Conservation (phyloP, 2,113 vertebrate species). For the Nansenia antarctica region DNA sequence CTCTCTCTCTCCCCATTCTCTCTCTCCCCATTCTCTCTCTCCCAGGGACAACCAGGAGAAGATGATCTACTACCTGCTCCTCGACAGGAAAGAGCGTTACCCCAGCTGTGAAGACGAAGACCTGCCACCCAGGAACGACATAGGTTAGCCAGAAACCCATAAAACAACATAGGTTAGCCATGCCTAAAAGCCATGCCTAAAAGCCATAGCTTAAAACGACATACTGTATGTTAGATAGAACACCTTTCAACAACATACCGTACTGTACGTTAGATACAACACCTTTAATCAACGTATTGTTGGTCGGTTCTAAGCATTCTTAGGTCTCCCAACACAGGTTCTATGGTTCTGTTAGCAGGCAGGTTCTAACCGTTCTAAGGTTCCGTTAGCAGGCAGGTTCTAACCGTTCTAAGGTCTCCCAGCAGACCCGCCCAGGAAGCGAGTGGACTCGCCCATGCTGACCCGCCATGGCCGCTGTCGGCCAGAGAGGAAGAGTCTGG, state of each 20-base stretch:
- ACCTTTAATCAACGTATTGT: background rate
- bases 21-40: background rate
- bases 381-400: background rate
- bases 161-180: background rate
- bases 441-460: constrained; percentile 92
- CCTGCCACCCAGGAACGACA: constrained; percentile 85
- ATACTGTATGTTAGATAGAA: background rate
- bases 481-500: constrained; percentile 89
- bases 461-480: constrained; percentile 88
- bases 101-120: constrained; percentile 92
- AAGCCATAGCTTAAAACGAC: background rate
- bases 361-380: background rate
- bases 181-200: too few relatives aligned
- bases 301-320: background rate
- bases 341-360: too few relatives aligned
- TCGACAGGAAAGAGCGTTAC: constrained; percentile 92
- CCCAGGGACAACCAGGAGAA: constrained; percentile 91
- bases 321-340: too few relatives aligned
- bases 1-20: background rate
- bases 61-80: constrained; percentile 91
- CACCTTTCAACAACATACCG: background rate
- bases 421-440: constrained; percentile 86
- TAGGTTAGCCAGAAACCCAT: constrained; percentile 65
- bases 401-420: background rate
- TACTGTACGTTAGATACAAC: background rate